phyloP scores from a whole-genome alignment of 2,797 vertebrate genomes.

The Microchirus variegatus region DNA sequence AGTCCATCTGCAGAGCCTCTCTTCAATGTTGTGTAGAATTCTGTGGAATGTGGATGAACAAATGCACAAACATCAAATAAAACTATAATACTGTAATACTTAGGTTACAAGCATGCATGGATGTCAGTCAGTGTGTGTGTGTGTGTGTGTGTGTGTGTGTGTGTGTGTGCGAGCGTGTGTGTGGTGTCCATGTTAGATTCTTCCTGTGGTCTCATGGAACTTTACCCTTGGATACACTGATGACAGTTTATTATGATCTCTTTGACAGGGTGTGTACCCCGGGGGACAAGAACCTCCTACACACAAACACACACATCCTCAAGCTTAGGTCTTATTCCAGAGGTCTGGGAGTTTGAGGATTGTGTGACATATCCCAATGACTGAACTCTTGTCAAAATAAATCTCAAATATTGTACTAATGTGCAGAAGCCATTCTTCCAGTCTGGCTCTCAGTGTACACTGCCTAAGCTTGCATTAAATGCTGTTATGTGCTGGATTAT shows the following conservation, averaged over 20 bases:
- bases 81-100: no score
- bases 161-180: no score
- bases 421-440: not conserved
- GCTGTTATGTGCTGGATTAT: not conserved
- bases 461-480: not conserved
- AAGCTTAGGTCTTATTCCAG: not conserved
- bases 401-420: not conserved
- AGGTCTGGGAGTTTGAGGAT: not conserved
- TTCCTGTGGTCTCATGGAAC: constrained; percentile 59
- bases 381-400: not conserved
- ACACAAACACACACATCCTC: not conserved
- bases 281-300: constrained; percentile 53
- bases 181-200: constrained; percentile 39
- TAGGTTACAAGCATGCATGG: no score
- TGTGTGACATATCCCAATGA: not conserved
- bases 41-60: no score
- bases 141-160: no score
- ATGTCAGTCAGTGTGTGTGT: no score
- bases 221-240: constrained; percentile 76
- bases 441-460: not conserved
- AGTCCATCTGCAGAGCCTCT: no score
- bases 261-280: constrained; percentile 79
- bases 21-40: no score
- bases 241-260: constrained; percentile 82
- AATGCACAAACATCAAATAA: no score